Evolutionary conservation across 1,140 invertebrate genomes (phyloP), one percentile per base, ranked within the genome.

Genomic region (Heliconius hermathena): DNA sequence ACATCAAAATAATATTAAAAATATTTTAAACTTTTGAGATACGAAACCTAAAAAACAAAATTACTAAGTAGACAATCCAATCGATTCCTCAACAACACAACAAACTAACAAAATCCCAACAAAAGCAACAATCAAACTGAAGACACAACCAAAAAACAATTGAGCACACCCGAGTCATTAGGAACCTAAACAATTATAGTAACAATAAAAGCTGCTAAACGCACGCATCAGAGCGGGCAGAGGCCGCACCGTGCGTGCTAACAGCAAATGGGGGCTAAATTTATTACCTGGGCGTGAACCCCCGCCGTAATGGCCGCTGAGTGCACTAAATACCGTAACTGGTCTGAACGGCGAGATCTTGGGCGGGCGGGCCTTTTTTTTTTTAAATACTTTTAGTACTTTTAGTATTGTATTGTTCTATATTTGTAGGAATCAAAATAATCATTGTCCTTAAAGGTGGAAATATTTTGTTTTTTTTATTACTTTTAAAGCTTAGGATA

Each of bases 201-300:
- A 60, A 22, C 46, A 81, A 81, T 76, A 78, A 81, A 78, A 75
- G 26, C 29, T 22, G n/a, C 33, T 77, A 78, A 74, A 75, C 36
- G 66, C 46, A 70, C 20, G 46, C 41, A 78, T 73, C 72, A 76
- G 71, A 71, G 54, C 36, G 33, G 54, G 54, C 20, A 22, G n/a
- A 76, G 71, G 70, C 46, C 57, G 49, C 49, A 1, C 49, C 49
- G 77, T 78, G 83, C 82, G 78, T 83, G 76, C 79, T 49, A 54
- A 77, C 76, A 78, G 82, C 83, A 87, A 87, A 90, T 87, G 82
- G 83, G 83, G 79, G 74, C 77, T 86, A 86, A 88, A 90, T 90
- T 90, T 90, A 90, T 90, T 86, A 84, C 74, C 77, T 84, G 89
- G 89, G 88, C 89, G 89, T 86, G 85, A 84, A 81, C 75, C 54